Evolutionary conservation across 2,888 invertebrate genomes (phyloP).

Genomic region (Eustalomyia histrio): DNA sequence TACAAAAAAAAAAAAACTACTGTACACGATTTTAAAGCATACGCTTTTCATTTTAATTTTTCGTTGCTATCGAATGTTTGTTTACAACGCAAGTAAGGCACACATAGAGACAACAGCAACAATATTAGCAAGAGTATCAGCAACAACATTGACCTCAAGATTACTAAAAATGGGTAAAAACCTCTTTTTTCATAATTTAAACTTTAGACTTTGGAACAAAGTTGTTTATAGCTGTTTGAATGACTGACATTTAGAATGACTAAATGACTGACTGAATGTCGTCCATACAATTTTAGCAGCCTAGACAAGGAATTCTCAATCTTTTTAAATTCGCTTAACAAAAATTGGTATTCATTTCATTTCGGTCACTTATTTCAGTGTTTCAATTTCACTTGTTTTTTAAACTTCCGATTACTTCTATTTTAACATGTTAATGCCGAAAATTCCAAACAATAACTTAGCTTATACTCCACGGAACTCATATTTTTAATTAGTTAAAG

Average conservation of each 20-base stretch:
- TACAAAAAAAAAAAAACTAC: constrained; percentile 3
- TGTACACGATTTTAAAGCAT: constrained; percentile 59
- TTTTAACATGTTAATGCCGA: too few species aligned
- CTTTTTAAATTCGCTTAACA: too few species aligned
- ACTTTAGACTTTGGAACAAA: constrained; percentile 62
- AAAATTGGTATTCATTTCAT: too few species aligned
- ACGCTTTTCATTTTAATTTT: constrained; percentile 16
- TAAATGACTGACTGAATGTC: constrained; percentile 41
- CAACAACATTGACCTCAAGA: constrained; percentile 76
- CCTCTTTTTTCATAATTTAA: constrained; percentile 73
- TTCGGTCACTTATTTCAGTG: too few species aligned
- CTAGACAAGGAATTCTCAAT: background rate
- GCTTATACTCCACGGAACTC: too few species aligned
- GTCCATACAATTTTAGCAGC: constrained; percentile 25
- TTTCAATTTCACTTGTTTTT: too few species aligned
- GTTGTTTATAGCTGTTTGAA: constrained; percentile 11
- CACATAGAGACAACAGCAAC: constrained; percentile 37
- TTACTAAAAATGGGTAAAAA: constrained; percentile 76
- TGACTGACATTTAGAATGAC: constrained; percentile 35
- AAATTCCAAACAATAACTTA: too few species aligned
- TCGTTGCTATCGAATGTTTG: constrained; percentile 12
- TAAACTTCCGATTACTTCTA: too few species aligned
- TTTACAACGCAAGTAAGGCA: constrained; percentile 23
- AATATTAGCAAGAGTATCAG: constrained; percentile 55
- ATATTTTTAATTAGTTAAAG: too few species aligned